These are phyloP conservation scores for Euthynnus affinis DNA, from an alignment of 2,797 vertebrate species.

Conservation along the genomic window DNA sequence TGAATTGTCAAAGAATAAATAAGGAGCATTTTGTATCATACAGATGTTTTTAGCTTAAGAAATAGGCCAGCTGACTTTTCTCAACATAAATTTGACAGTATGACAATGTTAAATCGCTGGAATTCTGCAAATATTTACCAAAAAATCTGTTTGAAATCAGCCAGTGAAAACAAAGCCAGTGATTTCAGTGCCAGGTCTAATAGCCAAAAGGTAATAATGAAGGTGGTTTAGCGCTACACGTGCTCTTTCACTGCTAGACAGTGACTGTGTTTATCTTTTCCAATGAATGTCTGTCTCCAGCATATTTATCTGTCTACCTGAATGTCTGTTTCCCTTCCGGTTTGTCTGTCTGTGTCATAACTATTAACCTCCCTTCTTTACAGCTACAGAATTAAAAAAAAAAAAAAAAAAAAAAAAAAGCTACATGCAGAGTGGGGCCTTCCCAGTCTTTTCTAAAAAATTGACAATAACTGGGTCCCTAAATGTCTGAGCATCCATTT, in stretches of 20 bases:
- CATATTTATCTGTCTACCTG: conserved; percentile 49
- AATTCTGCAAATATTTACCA: conserved; percentile 16
- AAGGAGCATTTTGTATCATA: conserved; percentile 3
- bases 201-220: conserved; percentile 37
- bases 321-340: conserved; percentile 24
- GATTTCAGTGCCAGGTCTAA: conserved; percentile 32
- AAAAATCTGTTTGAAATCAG: conserved; percentile 24
- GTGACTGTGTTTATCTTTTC: conserved; percentile 23
- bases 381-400: conserved; percentile 6
- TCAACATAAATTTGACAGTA: neutral
- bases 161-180: conserved; percentile 38
- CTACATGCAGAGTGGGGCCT: neutral
- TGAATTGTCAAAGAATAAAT: conserved; percentile 1
- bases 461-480: neutral
- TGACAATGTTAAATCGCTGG: neutral
- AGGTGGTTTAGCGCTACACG: conserved; percentile 27
- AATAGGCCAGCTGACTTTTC: conserved; percentile 1
- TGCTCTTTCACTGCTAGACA: conserved; percentile 30
- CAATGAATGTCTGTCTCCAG: conserved; percentile 31
- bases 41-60: conserved; percentile 27
- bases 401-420: neutral
- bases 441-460: conserved; percentile 42
- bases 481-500: conserved; percentile 26
- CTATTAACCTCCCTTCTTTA: conserved; percentile 21
- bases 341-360: conserved; percentile 34